Percentiles rank a stretch among this genome's conserved stretches.
Conservation (phyloP, 2,888 invertebrate species). For the Piscicola geometra region DNA sequence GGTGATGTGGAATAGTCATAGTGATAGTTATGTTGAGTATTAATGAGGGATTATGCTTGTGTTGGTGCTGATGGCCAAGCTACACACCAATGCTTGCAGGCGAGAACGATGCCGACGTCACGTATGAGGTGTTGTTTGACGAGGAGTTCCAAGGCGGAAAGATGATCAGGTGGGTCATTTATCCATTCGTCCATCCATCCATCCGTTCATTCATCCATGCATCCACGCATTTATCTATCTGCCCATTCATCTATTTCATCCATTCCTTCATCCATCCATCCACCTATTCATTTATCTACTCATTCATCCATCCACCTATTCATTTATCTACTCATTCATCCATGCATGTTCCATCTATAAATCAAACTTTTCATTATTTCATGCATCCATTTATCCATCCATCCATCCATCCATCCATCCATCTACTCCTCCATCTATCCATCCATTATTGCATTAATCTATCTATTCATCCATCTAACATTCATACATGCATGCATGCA, state of each 20-base stretch:
- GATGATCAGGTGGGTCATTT: slow-evolving; percentile 9
- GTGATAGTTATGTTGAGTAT: too few relatives aligned
- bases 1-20: too few relatives aligned
- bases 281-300: slow-evolving; percentile 1
- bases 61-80: too few relatives aligned
- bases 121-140: slow-evolving; percentile 79
- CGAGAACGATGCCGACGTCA: slow-evolving; percentile 59
- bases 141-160: slow-evolving; percentile 68
- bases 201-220: not conserved
- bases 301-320: not conserved
- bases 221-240: not conserved
- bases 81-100: slow-evolving; percentile 39
- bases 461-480: too few relatives aligned
- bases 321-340: not conserved
- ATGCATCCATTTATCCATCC: not conserved
- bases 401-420: not conserved
- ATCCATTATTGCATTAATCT: too few relatives aligned
- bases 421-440: not conserved
- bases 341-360: too few relatives aligned
- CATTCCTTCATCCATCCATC: not conserved
- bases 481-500: not conserved
- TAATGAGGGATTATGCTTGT: too few relatives aligned
- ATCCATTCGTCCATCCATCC: not conserved
- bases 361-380: too few relatives aligned
- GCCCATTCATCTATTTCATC: too few relatives aligned